phyloP scores from a whole-genome alignment of 2,888 invertebrate species.

The Caenorhabditis afra region DNA sequence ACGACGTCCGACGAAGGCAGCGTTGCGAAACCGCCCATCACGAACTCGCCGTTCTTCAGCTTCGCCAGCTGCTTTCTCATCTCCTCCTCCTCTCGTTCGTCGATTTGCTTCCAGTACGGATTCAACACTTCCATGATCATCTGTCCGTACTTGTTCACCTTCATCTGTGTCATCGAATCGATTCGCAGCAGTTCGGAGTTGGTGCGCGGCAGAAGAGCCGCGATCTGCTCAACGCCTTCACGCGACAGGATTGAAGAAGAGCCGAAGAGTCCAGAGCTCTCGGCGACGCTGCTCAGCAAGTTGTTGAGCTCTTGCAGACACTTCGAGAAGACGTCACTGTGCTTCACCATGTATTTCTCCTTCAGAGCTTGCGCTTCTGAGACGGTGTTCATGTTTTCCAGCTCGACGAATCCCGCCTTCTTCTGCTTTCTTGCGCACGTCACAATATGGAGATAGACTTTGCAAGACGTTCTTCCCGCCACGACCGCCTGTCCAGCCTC shows the following conservation, averaged over 20 bases:
- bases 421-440: constrained; percentile 55
- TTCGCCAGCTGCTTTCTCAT: constrained; percentile 68
- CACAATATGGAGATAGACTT: constrained; percentile 71
- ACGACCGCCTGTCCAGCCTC: constrained; percentile 66
- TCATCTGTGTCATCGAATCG: constrained; percentile 74
- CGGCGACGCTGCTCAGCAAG: constrained; percentile 64
- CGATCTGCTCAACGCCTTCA: constrained; percentile 78
- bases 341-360: constrained; percentile 75
- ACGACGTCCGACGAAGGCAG: constrained; percentile 31
- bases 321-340: constrained; percentile 71
- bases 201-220: constrained; percentile 78
- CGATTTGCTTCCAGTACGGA: constrained; percentile 73
- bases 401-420: constrained; percentile 53
- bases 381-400: constrained; percentile 70
- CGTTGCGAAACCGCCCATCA: constrained; percentile 62
- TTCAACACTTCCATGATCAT: constrained; percentile 71
- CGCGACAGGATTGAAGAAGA: constrained; percentile 68
- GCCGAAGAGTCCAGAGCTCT: constrained; percentile 58
- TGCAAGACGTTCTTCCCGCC: constrained; percentile 36
- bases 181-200: constrained; percentile 77
- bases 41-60: constrained; percentile 65
- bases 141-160: constrained; percentile 68
- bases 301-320: constrained; percentile 67
- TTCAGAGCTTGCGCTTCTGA: constrained; percentile 75
- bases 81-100: constrained; percentile 70